Evolutionary conservation across 2,113 vertebrate species (phyloP).

Genomic region (Zosterops pallidus): DNA sequence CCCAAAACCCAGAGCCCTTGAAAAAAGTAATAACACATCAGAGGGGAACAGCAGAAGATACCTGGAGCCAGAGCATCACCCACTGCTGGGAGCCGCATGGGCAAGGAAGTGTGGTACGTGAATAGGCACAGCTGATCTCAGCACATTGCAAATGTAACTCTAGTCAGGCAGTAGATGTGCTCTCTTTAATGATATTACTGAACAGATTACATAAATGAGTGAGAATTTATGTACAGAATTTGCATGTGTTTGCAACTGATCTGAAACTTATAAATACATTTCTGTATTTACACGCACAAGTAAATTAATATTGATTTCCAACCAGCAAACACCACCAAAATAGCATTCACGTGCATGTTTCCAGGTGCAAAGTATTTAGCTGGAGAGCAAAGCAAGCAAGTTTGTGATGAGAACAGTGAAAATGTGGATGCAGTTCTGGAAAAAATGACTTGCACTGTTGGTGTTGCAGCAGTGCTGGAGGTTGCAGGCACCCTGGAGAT

Average conservation of each 20-base stretch:
- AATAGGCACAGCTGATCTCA: slow-evolving; percentile 53
- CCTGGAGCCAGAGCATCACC: slow-evolving; percentile 45
- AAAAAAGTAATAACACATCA: not conserved
- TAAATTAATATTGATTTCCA: slow-evolving; percentile 65
- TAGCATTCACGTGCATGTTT: slow-evolving; percentile 54
- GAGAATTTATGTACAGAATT: slow-evolving; percentile 67
- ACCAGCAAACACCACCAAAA: slow-evolving; percentile 30
- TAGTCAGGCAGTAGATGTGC: slow-evolving; percentile 54
- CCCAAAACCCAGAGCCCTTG: not conserved
- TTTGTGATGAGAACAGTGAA: slow-evolving; percentile 23
- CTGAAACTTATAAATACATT: slow-evolving; percentile 64
- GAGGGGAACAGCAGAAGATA: not conserved
- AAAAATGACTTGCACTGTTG: not conserved
- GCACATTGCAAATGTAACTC: slow-evolving; percentile 47
- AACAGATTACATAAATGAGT: slow-evolving; percentile 65
- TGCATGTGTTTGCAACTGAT: slow-evolving; percentile 68
- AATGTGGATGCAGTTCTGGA: not conserved
- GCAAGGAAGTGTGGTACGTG: not conserved
- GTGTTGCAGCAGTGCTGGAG: not conserved
- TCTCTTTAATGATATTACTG: slow-evolving; percentile 61
- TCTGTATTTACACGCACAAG: slow-evolving; percentile 54
- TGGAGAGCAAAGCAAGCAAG: slow-evolving; percentile 37
- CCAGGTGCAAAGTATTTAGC: slow-evolving; percentile 39
- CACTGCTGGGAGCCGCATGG: slow-evolving; percentile 11
- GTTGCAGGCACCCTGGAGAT: not conserved